Base-by-base conservation (phyloP, 2,888 invertebrate species). In the Luperina nickerlii region DNA sequence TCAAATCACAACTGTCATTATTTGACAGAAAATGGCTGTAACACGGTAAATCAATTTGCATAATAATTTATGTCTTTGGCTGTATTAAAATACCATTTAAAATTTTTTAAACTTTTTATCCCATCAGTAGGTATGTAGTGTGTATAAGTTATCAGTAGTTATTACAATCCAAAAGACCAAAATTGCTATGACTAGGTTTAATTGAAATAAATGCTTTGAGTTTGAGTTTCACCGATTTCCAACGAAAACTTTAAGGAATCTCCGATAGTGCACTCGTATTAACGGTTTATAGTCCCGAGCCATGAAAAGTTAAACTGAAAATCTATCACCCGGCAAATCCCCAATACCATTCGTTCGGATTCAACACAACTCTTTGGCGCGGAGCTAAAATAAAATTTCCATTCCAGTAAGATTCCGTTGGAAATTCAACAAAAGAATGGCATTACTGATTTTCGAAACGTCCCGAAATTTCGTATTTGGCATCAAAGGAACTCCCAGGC, bases 401-500 rank as follows among this genome's bases (percentile, higher is more conserved):
- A 83, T 88, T 81, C 75, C 76, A 65, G 66, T 66, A 81, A 84
- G 81, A 84, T 74, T 84, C 62, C 67, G 76, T 74, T 76, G 24
- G 71, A 76, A 78, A 86, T 83, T 80, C 81, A 80, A 88, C 85
- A 85, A 88, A 87, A 87, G 87, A 81, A 79, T 74, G 76, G 70
- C 71, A 48, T 81, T 85, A 77, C 82, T 79, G 81, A 83, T 83
- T 87, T 86, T 80, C 18, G 62, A 82, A 89, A 88, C 82, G 78
- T 83, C 85, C 82, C 70, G 77, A 85, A 75, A 81, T 88, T 83
- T 82, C 78, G 76, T 72, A 85, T 87, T 87, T 82, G 42, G 79
- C 84, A 80, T 90, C 87, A 90, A 90, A 90, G 86, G 81, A 87
- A 82, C 80, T 86, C 27, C 65, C 71, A 77, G 72, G 75, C 80